Base-by-base conservation (phyloP, 2,113 vertebrate genomes). In the Lagopus leucura region DNA sequence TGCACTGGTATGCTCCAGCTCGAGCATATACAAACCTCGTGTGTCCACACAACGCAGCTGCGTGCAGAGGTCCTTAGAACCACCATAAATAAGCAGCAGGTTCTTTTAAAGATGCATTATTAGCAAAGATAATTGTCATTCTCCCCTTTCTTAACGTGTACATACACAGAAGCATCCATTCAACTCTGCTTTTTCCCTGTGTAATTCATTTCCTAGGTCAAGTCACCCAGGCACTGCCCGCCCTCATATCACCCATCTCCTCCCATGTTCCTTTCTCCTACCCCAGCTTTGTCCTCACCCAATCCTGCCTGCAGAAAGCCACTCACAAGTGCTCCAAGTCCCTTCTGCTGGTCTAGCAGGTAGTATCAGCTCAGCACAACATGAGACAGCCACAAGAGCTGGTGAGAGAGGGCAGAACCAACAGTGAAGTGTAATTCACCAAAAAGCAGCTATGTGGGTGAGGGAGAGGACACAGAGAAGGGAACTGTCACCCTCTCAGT, bases 291-390 rank as follows among this genome's bases (percentile, higher is more conserved):
- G 13, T 30, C 77, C 74, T 80, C 63, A 43, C 42, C 27, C 19
- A 14, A 16, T 28, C 13, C 38, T 3, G 28, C 30, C 16, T 38
- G 64, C n/a, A 90, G 32, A 71, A 22, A 70, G 28, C 47, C 43
- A 7, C 3, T 22, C 17, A 70, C 30, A 54, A 22, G 1, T 72
- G 54, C 63, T 25, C 10, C 14, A 61, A 69, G 43, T 5, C 4
- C 15, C 40, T 93, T 79, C 11, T 82, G 82, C 58, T 73, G 52
- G 66, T 82, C 42, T 30, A 40, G 61, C 77, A 92, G 79, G 77
- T 10, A n/a, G 27, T 16, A 75, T n/a, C 8, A 52, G 71, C 38
- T 57, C 81, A 89, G 42, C 13, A 24, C 42, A 54, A 67, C 7
- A 4, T 18, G 50, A 80, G 25, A 3, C 3, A 82, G 50, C 32